Conservation (phyloP, 2,113 vertebrate genomes). For the Sinocyclocheilus maitianheensis region DNA sequence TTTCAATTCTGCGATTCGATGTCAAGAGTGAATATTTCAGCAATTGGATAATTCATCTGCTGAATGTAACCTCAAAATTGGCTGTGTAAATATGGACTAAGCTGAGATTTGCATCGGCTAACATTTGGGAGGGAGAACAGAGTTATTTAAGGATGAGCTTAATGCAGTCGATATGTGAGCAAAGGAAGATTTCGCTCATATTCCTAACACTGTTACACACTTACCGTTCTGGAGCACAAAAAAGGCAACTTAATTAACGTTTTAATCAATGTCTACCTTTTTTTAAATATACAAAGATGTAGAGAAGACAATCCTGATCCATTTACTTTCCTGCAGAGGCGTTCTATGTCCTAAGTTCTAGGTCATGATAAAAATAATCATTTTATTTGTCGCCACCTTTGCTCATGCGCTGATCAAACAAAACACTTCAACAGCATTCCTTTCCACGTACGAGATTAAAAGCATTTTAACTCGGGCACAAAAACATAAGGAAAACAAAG, state of each 20-base stretch:
- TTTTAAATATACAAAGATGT: neutral
- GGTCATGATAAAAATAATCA: neutral
- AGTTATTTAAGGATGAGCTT: constrained; percentile 59
- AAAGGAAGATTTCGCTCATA: constrained; percentile 45
- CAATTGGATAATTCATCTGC: constrained; percentile 42
- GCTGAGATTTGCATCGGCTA: constrained; percentile 62
- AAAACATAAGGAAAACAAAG: constrained; percentile 54
- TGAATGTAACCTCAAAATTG: constrained; percentile 58
- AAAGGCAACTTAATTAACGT: constrained; percentile 12
- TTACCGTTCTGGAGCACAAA: constrained; percentile 21
- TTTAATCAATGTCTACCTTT: neutral
- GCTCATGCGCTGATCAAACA: neutral
- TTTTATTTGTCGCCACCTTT: constrained; percentile 5
- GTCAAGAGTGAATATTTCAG: constrained; percentile 55
- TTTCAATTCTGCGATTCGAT: constrained; percentile 41
- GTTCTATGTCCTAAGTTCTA: no score
- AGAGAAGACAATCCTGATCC: neutral
- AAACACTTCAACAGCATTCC: constrained; percentile 34
- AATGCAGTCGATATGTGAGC: constrained; percentile 44
- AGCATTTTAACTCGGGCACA: constrained; percentile 44
- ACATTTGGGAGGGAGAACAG: constrained; percentile 54
- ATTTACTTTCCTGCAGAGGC: neutral
- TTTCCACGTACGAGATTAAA: constrained; percentile 44
- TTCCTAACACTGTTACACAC: constrained; percentile 35
- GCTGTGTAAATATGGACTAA: constrained; percentile 60